Evolutionary conservation across 2,113 vertebrate species (phyloP).

Genomic region (Willisornis vidua): DNA sequence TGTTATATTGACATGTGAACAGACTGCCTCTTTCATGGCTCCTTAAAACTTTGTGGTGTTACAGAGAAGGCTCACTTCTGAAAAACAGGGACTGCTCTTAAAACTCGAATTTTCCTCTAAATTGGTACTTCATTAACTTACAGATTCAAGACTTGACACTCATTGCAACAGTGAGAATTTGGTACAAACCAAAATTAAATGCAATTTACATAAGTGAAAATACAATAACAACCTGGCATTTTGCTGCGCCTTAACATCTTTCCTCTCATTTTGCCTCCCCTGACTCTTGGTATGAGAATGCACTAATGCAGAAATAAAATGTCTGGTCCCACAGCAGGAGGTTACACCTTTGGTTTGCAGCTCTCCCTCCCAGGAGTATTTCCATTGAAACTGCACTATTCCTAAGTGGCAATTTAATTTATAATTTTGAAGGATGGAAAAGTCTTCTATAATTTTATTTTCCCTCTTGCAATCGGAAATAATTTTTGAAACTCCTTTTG

Average conservation of each 20-base stretch:
- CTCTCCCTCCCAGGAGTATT: background rate
- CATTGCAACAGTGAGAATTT: background rate
- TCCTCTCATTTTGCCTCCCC: background rate
- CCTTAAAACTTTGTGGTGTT: background rate
- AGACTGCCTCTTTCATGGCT: background rate
- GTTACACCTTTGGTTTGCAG: background rate
- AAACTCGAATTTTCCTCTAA: background rate
- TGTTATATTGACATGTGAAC: rapidly evolving
- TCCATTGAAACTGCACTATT: background rate
- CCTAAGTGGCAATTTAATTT: background rate
- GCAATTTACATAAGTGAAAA: background rate
- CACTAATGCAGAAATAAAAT: background rate
- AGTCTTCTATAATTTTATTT: background rate
- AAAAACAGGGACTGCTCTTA: background rate
- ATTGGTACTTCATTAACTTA: background rate
- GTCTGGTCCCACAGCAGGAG: background rate
- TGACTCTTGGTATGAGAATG: background rate
- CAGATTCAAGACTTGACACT: rapidly evolving
- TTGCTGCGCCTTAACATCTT: background rate
- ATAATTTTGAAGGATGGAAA: background rate
- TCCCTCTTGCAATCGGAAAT: background rate
- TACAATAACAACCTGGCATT: background rate
- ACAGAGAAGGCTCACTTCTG: rapidly evolving
- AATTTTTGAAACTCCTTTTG: background rate
- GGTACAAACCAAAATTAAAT: background rate